Evolutionary conservation across 2,888 invertebrate genomes (phyloP).

Genomic region (Agrochola macilenta): DNA sequence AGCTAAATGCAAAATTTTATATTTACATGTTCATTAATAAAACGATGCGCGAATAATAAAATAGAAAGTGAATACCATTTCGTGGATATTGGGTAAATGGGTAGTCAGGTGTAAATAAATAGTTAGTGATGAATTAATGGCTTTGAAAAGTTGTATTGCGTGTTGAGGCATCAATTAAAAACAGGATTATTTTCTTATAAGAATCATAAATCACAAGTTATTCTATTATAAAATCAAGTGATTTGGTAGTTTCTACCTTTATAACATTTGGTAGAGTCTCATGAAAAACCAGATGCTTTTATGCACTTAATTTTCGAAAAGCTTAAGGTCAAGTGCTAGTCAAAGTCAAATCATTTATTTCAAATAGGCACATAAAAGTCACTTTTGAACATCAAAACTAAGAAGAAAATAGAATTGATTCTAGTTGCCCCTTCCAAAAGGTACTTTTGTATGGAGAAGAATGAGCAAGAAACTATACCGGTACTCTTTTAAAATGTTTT

Average conservation of each 20-base stretch:
- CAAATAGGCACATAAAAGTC: neutral
- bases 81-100: slow-evolving; percentile 43
- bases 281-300: too few relatives aligned
- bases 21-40: slow-evolving; percentile 41
- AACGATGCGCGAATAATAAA: slow-evolving; percentile 49
- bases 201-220: slow-evolving; percentile 15
- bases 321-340: too few relatives aligned
- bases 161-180: slow-evolving; percentile 31
- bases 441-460: too few relatives aligned
- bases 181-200: slow-evolving; percentile 14
- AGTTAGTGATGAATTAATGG: slow-evolving; percentile 33
- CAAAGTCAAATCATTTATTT: neutral
- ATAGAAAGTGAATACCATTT: slow-evolving; percentile 58
- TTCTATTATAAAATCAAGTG: neutral
- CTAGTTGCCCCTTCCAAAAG: too few relatives aligned
- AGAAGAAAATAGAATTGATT: too few relatives aligned
- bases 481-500: too few relatives aligned
- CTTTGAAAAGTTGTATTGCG: slow-evolving; percentile 37
- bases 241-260: too few relatives aligned
- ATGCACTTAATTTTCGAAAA: too few relatives aligned
- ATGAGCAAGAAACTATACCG: too few relatives aligned
- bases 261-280: too few relatives aligned
- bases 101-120: slow-evolving; percentile 31
- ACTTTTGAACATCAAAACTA: too few relatives aligned
- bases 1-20: slow-evolving; percentile 35